These are phyloP conservation scores for Synergus japonicus DNA, from an alignment of 2,888 invertebrate species.

Conservation along the genomic window DNA sequence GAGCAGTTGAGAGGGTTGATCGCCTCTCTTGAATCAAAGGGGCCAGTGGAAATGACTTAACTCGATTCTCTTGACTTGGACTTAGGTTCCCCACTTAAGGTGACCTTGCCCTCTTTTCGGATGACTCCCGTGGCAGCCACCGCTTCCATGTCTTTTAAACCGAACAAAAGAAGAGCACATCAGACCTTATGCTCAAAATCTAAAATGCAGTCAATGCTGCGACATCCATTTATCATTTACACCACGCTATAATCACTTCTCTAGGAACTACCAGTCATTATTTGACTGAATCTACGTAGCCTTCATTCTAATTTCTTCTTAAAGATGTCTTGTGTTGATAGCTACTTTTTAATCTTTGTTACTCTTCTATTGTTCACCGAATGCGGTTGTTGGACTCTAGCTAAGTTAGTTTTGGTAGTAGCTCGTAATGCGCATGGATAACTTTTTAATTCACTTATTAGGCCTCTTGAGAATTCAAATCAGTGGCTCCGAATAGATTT, in stretches of 20 bases:
- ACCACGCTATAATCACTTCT: not conserved
- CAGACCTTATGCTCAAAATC: conserved; percentile 46
- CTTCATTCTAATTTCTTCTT: not conserved
- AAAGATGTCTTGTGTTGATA: not conserved
- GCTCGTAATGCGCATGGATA: not conserved
- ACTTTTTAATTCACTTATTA: not conserved
- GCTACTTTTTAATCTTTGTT: not conserved
- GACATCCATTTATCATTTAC: too few relatives aligned
- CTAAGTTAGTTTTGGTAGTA: conserved; percentile 5
- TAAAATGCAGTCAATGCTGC: too few relatives aligned
- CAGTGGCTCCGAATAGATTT: too few relatives aligned
- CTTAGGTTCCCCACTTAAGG: conserved; percentile 68
- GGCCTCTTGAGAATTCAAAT: too few relatives aligned
- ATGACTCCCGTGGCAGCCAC: conserved; percentile 77
- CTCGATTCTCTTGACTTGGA: conserved; percentile 63
- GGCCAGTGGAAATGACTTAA: conserved; percentile 59
- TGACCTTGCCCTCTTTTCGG: conserved; percentile 74
- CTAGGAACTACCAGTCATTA: not conserved
- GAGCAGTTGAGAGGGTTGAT: conserved; percentile 25
- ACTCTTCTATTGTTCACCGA: conserved; percentile 21
- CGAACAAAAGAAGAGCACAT: conserved; percentile 68
- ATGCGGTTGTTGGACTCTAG: not conserved
- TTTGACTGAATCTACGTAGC: not conserved
- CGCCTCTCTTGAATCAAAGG: conserved; percentile 46
- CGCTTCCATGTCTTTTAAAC: conserved; percentile 73